phyloP scores from a whole-genome alignment of 2,113 vertebrate species.

The Grammomys surdaster region DNA sequence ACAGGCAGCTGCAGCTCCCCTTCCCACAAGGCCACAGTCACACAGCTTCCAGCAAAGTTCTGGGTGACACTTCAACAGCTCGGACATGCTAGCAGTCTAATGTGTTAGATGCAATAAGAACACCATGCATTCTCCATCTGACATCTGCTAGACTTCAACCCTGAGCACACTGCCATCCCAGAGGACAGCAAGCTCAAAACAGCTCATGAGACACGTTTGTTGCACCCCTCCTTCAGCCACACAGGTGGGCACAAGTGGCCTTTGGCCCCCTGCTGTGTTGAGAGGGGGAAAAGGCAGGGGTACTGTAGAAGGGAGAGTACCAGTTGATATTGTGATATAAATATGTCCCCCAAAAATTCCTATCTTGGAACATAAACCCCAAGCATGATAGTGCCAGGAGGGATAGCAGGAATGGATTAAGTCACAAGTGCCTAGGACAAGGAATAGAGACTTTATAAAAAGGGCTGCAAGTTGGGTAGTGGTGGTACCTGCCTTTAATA shows the following conservation, averaged over 20 bases:
- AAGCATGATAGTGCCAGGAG: neutral
- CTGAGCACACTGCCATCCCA: neutral
- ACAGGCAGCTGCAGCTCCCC: neutral
- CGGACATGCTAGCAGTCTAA: neutral
- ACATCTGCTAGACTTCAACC: neutral
- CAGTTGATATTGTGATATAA: neutral
- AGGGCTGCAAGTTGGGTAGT: neutral
- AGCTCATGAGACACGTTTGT: fast-evolving
- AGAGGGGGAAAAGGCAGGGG: neutral
- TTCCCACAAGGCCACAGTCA: neutral
- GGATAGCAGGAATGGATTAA: neutral
- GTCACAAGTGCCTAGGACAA: neutral
- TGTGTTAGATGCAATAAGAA: neutral
- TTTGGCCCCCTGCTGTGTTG: neutral
- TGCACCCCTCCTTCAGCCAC: neutral
- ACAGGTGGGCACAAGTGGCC: neutral
- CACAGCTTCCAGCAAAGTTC: neutral
- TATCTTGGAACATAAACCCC: neutral
- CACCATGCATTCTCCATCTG: neutral
- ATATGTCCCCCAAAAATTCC: neutral
- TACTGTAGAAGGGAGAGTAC: neutral
- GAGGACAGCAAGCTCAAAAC: too few relatives aligned
- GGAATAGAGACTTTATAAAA: neutral
- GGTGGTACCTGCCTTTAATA: too few relatives aligned
- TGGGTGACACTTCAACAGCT: neutral